Base-by-base conservation (phyloP, 2,113 vertebrate genomes). In the Uropsilus gracilis region DNA sequence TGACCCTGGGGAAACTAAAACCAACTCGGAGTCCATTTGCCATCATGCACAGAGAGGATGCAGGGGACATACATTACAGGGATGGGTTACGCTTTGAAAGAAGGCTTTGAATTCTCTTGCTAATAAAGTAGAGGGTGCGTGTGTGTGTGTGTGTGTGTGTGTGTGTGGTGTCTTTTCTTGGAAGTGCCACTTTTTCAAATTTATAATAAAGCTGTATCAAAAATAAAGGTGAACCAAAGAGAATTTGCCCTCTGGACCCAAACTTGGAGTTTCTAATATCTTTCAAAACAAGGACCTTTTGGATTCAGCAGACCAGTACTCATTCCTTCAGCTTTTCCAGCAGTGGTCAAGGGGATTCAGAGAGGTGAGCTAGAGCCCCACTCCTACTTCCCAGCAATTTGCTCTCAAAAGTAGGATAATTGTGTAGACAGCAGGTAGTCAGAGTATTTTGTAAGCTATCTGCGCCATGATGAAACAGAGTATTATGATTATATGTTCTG, bases 111-210 rank as follows among this genome's bases (percentile, higher is more conserved):
- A 69, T 7, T 78, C 24, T 91, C 50, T 72, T 66, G 69, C 50
- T 3, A 64, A 78, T 39, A 32, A 5, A 20, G 11, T 18, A 17
- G 4, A 8, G 39, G 28, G 37, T 1, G 0, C 13, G 28, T 69
- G 13, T 24, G 10, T 0, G 0, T 8, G 48, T n/a, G 37, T 1
- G 0, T 10, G 28, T 69, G 13, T 24, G 10, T 0, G 0, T 8
- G 9, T 32, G 3, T 61, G 8, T 76, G 26, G n/a, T 76, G 22
- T n/a, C 64, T 77, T 6, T 64, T 80, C 42, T 11, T 22, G 18
- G 24, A 63, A 50, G n/a, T 17, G 69, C 59, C 6, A 12, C 53
- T 71, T 78, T 69, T 66, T 53, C 75, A 50, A 85, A 77, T 59
- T 73, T 57, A 16, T 13, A 95, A 44, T 16, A 9, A 77, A 69